These are phyloP conservation scores for Thymelicus sylvestris DNA, from an alignment of 2,888 invertebrate species.

Conservation along the genomic window DNA sequence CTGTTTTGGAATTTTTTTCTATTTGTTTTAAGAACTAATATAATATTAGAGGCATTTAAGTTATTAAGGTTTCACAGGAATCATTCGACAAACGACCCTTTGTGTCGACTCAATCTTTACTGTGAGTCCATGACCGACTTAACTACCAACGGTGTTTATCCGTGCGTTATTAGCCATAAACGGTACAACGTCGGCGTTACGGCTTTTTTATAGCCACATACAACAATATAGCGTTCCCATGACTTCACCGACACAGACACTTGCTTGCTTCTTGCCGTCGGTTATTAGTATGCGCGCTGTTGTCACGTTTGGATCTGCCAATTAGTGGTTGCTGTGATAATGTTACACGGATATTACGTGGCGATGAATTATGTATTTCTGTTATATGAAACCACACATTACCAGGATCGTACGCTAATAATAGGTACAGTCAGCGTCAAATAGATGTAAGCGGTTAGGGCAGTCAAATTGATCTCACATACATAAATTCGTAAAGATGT, in stretches of 20 bases:
- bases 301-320: constrained; percentile 14
- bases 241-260: constrained; percentile 27
- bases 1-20: too few species aligned
- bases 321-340: constrained; percentile 10
- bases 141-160: constrained; percentile 17
- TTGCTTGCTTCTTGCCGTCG: neutral
- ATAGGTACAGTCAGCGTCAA: too few species aligned
- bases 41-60: too few species aligned
- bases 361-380: neutral
- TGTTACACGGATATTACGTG: neutral
- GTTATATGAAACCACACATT: too few species aligned
- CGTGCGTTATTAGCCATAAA: constrained; percentile 29
- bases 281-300: neutral
- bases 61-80: too few species aligned
- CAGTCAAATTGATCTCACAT: too few species aligned
- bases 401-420: too few species aligned
- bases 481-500: too few species aligned
- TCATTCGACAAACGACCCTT: neutral
- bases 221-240: constrained; percentile 32
- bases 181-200: constrained; percentile 22
- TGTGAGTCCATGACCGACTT: constrained; percentile 20
- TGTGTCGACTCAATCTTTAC: neutral
- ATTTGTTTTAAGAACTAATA: too few species aligned
- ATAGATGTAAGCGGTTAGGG: too few species aligned
- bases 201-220: constrained; percentile 21